Base-by-base conservation (phyloP, 1,140 invertebrate species). In the Prorops nasuta region DNA sequence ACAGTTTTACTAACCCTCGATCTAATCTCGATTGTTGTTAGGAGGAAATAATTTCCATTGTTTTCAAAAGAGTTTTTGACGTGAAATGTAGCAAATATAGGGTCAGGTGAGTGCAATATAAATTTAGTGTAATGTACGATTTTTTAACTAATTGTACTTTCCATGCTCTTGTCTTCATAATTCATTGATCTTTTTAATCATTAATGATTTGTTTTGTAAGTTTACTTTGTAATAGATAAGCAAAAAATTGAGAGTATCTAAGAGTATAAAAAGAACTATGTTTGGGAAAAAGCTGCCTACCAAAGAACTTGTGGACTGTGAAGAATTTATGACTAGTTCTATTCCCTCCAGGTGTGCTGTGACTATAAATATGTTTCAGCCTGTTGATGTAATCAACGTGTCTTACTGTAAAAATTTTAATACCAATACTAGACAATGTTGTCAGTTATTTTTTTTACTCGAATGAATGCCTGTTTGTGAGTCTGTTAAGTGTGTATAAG, bases 241-340 rank as follows among this genome's bases (percentile, higher is more conserved):
- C n/a, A n/a, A 28, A 28, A 28, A 4, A 28, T 6, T 28, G 24
- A 28, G 4, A 28, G 24, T 28, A 28, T 28, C 24, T 56, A 56
- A 56, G 54, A 56, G 54, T 56, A 56, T 24, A 43, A 41, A 19
- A 35, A 38, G 38, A n/a, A n/a, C n/a, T n/a, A n/a, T n/a, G n/a
- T n/a, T n/a, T n/a, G n/a, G 46, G 43, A 56, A 56, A 56, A 37
- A 49, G 42, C 41, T 36, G 43, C 41, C 20, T 56, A 54, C 51
- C 54, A 56, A 56, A 56, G 45, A 56, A 36, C 20, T 48, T 32
- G 53, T 43, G 37, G 40, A 56, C n/a, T 31, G 28, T 35, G 40
- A 44, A 46, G 31, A 48, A 20, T 39, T n/a, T 16, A 40, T n/a
- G n/a, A n/a, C 16, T 40, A 44, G 36, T 21, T 42, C 40, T 43